These are phyloP conservation scores for Drosophila austrosaltans DNA, from an alignment of 2,888 invertebrate genomes.

Conservation along the genomic window DNA sequence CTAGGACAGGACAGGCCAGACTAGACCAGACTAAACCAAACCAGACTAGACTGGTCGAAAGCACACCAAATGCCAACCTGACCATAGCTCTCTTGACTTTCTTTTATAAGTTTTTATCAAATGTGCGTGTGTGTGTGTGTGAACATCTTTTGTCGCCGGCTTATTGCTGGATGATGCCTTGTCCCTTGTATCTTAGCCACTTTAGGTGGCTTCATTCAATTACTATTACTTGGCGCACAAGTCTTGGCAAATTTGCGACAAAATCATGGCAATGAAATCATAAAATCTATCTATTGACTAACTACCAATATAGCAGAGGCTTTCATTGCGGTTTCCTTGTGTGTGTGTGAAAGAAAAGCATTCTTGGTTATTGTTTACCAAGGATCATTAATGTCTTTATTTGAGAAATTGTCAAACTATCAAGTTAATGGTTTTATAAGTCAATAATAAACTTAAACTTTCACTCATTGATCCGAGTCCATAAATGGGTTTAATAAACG, in stretches of 20 bases:
- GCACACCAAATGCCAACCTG: slow-evolving; percentile 1
- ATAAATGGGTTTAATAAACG: no score
- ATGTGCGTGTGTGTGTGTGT: neutral
- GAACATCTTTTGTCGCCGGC: slow-evolving; percentile 25
- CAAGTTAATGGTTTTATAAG: neutral
- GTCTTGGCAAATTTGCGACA: slow-evolving; percentile 13
- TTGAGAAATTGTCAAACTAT: neutral
- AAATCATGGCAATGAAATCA: slow-evolving; percentile 13
- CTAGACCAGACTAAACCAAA: neutral
- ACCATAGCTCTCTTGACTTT: slow-evolving; percentile 5
- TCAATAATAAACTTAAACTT: neutral
- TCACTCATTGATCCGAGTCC: no score
- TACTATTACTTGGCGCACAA: slow-evolving; percentile 22
- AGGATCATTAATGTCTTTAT: neutral
- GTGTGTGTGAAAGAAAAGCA: neutral
- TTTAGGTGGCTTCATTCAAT: slow-evolving; percentile 39
- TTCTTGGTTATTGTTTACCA: neutral
- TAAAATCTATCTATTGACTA: slow-evolving; percentile 16
- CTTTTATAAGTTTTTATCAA: slow-evolving; percentile 12
- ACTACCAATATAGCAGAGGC: slow-evolving; percentile 5
- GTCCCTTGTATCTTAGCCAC: slow-evolving; percentile 16
- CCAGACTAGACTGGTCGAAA: slow-evolving; percentile 10
- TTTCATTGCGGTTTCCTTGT: neutral
- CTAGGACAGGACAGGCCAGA: neutral
- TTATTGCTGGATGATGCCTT: slow-evolving; percentile 12